phyloP scores from a whole-genome alignment of 1,140 invertebrate genomes.

The Pissodes strobi region DNA sequence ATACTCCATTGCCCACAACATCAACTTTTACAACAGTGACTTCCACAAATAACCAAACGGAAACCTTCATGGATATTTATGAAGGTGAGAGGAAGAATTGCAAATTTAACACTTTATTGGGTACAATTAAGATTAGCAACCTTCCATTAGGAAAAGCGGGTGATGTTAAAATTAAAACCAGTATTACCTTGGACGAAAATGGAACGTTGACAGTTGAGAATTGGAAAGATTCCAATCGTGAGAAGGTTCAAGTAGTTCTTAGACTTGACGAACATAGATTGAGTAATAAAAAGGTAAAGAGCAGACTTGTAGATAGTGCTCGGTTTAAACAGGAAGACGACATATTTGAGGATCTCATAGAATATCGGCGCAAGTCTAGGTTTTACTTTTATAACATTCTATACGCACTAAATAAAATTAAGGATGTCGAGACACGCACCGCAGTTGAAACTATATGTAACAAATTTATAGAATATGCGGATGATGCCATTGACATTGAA shows the following conservation, averaged over 20 bases:
- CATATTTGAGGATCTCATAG: constrained; percentile 1
- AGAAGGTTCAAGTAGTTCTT: constrained; percentile 2
- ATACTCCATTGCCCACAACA: constrained; percentile 21
- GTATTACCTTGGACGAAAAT: constrained; percentile 26
- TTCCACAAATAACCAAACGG: constrained; percentile 14
- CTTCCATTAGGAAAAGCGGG: constrained; percentile 25
- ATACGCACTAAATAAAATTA: neutral
- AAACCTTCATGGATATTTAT: constrained; percentile 13
- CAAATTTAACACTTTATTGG: constrained; percentile 25
- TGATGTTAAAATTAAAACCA: constrained; percentile 6
- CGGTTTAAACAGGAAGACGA: constrained; percentile 6
- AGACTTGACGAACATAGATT: neutral
- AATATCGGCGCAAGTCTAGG: neutral
- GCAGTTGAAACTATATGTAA: neutral
- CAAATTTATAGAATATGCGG: neutral
- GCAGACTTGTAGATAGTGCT: neutral
- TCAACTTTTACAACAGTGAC: neutral
- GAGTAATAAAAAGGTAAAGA: neutral
- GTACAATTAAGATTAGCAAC: constrained; percentile 6
- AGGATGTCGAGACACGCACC: neutral
- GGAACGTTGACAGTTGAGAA: constrained; percentile 29
- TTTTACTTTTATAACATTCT: neutral
- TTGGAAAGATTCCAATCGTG: constrained; percentile 2
- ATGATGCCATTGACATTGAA: neutral
- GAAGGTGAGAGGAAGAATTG: constrained; percentile 35